phyloP scores from a whole-genome alignment of 2,888 invertebrate species.

The Cephus pygmeus region DNA sequence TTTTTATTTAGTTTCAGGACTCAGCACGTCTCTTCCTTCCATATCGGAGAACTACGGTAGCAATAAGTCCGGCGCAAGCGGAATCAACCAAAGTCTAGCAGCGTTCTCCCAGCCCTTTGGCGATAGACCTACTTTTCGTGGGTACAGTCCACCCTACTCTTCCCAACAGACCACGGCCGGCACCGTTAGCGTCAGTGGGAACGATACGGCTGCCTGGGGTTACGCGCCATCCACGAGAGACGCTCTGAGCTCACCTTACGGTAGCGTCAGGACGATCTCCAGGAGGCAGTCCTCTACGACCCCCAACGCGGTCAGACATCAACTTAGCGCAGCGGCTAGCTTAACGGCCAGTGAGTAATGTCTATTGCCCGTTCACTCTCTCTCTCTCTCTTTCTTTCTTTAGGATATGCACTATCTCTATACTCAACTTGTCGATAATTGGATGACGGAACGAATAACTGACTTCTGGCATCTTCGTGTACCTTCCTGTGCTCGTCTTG shows the following conservation, averaged over 20 bases:
- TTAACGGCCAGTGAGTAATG: slow-evolving; percentile 77
- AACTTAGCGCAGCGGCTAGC: slow-evolving; percentile 76
- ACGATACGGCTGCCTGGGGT: slow-evolving; percentile 42
- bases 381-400: slow-evolving; percentile 16
- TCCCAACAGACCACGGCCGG: slow-evolving; percentile 40
- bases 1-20: slow-evolving; percentile 28
- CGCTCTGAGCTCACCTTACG: slow-evolving; percentile 41
- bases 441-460: neutral
- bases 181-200: slow-evolving; percentile 23
- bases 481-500: neutral
- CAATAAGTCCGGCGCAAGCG: slow-evolving; percentile 55
- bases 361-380: slow-evolving; percentile 37
- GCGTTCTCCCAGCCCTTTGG: slow-evolving; percentile 71
- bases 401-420: neutral
- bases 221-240: slow-evolving; percentile 40
- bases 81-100: slow-evolving; percentile 67
- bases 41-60: slow-evolving; percentile 56
- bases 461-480: neutral
- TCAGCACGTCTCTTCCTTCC: slow-evolving; percentile 37
- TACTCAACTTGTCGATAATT: neutral
- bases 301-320: slow-evolving; percentile 47
- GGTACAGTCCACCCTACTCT: slow-evolving; percentile 54
- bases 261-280: slow-evolving; percentile 30
- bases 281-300: slow-evolving; percentile 32
- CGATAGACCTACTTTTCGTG: slow-evolving; percentile 50